Percentiles rank a stretch among this genome's conserved stretches.
Evolutionary conservation across 2,797 vertebrate genomes (phyloP).

Genomic region (Takifugu rubripes): DNA sequence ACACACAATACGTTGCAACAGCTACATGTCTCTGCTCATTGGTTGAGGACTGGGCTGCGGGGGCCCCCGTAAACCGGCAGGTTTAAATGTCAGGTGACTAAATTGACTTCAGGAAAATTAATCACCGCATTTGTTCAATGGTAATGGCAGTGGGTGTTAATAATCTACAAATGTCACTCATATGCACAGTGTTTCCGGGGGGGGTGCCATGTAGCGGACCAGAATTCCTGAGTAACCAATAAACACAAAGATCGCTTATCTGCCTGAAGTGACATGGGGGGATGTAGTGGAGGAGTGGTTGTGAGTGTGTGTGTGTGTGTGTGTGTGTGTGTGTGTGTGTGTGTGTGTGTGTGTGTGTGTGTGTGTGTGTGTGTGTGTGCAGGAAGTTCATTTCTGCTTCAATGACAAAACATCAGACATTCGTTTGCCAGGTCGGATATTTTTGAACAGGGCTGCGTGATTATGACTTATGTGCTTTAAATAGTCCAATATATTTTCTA

Average conservation of each 20-base stretch:
- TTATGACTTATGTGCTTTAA: too few species aligned
- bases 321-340: conserved; percentile 10
- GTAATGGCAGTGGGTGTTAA: conserved; percentile 40
- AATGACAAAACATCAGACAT: too few species aligned
- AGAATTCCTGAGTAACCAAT: conserved; percentile 27
- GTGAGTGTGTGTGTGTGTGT: conserved; percentile 18
- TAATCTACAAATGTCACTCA: conserved; percentile 65
- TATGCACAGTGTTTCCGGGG: conserved; percentile 19
- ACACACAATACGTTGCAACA: not conserved
- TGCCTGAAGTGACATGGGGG: conserved; percentile 20
- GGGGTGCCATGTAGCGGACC: conserved; percentile 16
- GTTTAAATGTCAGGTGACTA: conserved; percentile 59
- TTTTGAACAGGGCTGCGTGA: too few species aligned
- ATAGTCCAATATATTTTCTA: too few species aligned
- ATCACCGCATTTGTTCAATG: conserved; percentile 25
- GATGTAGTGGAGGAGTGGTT: conserved; percentile 14
- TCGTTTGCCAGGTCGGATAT: too few species aligned
- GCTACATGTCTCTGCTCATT: conserved; percentile 12
- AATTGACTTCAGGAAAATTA: conserved; percentile 53
- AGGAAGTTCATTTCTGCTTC: conserved; percentile 2
- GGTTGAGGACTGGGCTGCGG: conserved; percentile 25
- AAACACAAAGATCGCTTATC: conserved; percentile 38
- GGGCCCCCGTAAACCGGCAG: conserved; percentile 32
- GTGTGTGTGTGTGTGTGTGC: conserved; percentile 3
- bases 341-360: conserved; percentile 26